phyloP scores from a whole-genome alignment of 2,888 invertebrate genomes.

The Ectemnius cavifrons region DNA sequence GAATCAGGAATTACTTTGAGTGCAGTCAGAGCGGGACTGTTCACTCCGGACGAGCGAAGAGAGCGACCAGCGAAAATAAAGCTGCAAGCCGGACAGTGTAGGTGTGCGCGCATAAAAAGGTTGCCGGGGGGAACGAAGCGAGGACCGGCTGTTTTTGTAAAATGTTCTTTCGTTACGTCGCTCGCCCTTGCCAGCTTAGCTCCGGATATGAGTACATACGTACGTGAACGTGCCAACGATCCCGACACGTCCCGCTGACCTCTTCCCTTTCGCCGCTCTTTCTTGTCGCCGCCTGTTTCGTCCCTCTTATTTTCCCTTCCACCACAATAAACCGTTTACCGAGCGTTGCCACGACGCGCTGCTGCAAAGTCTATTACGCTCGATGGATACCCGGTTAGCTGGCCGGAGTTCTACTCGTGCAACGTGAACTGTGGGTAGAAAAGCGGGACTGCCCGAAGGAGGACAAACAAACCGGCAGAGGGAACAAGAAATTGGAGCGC shows the following conservation, averaged over 20 bases:
- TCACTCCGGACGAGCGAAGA: neutral
- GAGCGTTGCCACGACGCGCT: slow-evolving; percentile 35
- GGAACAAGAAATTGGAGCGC: neutral
- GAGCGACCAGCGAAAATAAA: slow-evolving; percentile 1
- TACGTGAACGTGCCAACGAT: slow-evolving; percentile 35
- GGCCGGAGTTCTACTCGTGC: slow-evolving; percentile 38
- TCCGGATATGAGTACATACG: neutral
- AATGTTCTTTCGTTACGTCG: slow-evolving; percentile 26
- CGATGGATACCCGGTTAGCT: slow-evolving; percentile 38
- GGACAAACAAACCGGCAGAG: slow-evolving; percentile 16
- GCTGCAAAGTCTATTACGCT: slow-evolving; percentile 44
- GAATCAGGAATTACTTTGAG: slow-evolving; percentile 8
- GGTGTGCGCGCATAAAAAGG: slow-evolving; percentile 9
- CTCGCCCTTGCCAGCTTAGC: too few relatives aligned
- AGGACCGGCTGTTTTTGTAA: slow-evolving; percentile 26
- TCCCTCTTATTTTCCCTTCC: slow-evolving; percentile 25
- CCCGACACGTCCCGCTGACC: slow-evolving; percentile 17
- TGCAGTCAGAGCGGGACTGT: neutral
- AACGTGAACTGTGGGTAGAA: slow-evolving; percentile 21
- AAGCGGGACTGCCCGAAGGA: neutral
- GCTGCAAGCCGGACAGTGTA: slow-evolving; percentile 1
- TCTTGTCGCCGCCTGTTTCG: slow-evolving; percentile 9
- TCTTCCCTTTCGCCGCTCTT: slow-evolving; percentile 27
- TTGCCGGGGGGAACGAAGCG: slow-evolving; percentile 13
- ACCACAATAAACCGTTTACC: slow-evolving; percentile 60